Percentiles rank a stretch among this genome's conserved stretches.
These are phyloP conservation scores for Phengaris arion DNA, from an alignment of 2,888 invertebrate genomes.

Conservation along the genomic window DNA sequence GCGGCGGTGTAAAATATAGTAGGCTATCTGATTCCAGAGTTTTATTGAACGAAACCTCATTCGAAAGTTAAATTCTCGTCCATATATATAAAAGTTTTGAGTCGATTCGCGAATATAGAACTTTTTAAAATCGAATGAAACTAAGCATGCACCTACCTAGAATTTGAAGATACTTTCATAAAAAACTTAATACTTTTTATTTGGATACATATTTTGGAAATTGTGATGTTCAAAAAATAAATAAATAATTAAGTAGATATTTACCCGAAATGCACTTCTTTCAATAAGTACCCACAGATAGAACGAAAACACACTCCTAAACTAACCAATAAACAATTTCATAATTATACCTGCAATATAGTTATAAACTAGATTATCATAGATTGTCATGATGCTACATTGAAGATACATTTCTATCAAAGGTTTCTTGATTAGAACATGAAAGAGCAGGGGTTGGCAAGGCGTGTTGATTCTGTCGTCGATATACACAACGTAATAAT, in stretches of 20 bases:
- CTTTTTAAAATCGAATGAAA: no score
- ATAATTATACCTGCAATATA: background rate
- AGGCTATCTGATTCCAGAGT: conserved; percentile 10
- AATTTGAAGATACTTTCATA: no score
- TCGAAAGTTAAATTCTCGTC: background rate
- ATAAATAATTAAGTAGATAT: no score
- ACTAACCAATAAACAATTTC: no score
- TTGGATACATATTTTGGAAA: no score
- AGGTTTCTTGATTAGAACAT: conserved; percentile 1
- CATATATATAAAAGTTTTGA: background rate
- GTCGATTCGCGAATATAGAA: background rate
- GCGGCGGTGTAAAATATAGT: background rate
- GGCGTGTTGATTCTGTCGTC: conserved; percentile 12
- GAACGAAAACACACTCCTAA: no score
- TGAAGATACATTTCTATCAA: background rate
- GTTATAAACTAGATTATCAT: background rate
- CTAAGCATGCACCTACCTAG: background rate
- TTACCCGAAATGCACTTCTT: no score
- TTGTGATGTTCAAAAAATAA: no score
- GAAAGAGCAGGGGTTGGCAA: background rate
- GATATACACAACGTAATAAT: conserved; percentile 10
- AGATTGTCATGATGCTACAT: background rate
- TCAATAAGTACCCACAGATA: no score
- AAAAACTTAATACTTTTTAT: no score
- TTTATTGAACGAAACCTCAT: conserved; percentile 8